phyloP scores from a whole-genome alignment of 2,888 invertebrate species.

The Hoplodrina blanda region DNA sequence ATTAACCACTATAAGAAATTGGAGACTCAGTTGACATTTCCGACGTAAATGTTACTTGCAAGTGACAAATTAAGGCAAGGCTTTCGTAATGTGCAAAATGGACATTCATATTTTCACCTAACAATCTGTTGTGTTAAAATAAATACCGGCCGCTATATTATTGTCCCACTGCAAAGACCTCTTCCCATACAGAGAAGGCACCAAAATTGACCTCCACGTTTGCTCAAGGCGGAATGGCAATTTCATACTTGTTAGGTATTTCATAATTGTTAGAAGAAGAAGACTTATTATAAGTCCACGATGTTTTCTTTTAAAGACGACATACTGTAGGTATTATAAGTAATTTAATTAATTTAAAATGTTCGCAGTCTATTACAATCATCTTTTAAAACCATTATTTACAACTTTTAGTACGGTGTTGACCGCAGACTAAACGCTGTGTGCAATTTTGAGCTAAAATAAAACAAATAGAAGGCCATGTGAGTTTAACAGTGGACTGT shows the following conservation, averaged over 20 bases:
- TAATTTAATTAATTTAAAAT: background rate
- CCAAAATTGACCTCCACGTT: too few species aligned
- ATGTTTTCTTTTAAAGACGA: too few species aligned
- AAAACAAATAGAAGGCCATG: constrained; percentile 14
- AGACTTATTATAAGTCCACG: too few species aligned
- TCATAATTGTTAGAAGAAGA: too few species aligned
- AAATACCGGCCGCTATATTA: too few species aligned
- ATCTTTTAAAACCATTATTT: constrained; percentile 4
- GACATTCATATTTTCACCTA: background rate
- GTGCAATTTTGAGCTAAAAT: constrained; percentile 16
- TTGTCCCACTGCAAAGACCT: too few species aligned
- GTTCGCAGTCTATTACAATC: background rate
- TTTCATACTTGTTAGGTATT: too few species aligned
- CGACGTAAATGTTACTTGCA: background rate
- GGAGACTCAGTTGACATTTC: too few species aligned
- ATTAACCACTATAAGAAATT: background rate
- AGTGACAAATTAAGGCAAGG: background rate
- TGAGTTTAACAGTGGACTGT: constrained; percentile 21
- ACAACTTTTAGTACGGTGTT: background rate
- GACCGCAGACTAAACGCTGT: constrained; percentile 34
- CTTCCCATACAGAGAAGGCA: too few species aligned
- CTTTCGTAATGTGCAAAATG: background rate
- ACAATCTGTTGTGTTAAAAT: background rate
- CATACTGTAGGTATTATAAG: too few species aligned
- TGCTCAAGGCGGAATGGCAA: too few species aligned